Evolutionary conservation across 2,113 vertebrate species (phyloP).

Genomic region (Argyrosomus japonicus): DNA sequence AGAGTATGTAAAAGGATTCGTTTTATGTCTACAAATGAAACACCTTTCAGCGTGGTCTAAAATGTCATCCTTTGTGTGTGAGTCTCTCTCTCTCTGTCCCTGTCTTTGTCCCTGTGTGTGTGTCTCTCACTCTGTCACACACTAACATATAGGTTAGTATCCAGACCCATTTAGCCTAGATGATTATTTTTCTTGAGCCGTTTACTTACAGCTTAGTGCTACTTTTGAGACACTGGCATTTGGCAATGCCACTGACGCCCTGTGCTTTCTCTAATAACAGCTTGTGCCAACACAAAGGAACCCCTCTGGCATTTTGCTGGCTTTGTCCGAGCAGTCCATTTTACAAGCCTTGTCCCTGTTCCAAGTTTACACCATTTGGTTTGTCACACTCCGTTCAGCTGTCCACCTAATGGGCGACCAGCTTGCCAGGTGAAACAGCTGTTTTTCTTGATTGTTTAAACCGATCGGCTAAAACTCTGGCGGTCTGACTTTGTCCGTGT

Average conservation of each 20-base stretch:
- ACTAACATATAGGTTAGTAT: conserved; percentile 20
- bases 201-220: conserved; percentile 59
- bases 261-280: conserved; percentile 62
- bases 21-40: conserved; percentile 39
- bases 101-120: neutral
- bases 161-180: conserved; percentile 43
- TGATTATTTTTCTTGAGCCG: conserved; percentile 54
- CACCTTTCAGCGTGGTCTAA: conserved; percentile 36
- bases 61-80: conserved; percentile 42
- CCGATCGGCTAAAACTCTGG: neutral
- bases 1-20: conserved; percentile 12
- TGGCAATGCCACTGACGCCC: conserved; percentile 57
- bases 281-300: conserved; percentile 59
- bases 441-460: conserved; percentile 33
- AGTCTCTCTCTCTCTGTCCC: neutral
- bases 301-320: conserved; percentile 68
- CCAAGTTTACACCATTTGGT: conserved; percentile 43
- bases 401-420: conserved; percentile 25
- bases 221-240: conserved; percentile 68
- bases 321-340: conserved; percentile 43
- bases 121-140: neutral
- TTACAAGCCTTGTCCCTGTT: conserved; percentile 39
- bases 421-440: conserved; percentile 44
- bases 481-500: conserved; percentile 4
- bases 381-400: conserved; percentile 37